Percentiles rank a stretch among this genome's conserved stretches.
phyloP scores from a whole-genome alignment of 2,113 vertebrate genomes.

The Poeciliopsis retropinna region DNA sequence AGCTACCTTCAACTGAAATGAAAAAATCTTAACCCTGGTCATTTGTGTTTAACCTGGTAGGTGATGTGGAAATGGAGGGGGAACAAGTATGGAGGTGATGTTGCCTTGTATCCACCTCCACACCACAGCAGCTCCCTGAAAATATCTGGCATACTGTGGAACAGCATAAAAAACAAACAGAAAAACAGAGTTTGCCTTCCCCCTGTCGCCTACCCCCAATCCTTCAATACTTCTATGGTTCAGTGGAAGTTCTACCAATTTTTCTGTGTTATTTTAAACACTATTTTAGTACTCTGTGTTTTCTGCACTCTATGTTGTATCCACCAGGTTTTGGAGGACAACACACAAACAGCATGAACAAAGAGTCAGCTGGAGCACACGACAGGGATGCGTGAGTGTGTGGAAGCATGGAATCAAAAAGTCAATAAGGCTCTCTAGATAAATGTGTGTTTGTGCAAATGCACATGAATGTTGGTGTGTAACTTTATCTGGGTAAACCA shows the following conservation, averaged over 20 bases:
- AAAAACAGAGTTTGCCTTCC: constrained; percentile 15
- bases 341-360: not conserved
- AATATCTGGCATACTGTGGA: constrained; percentile 27
- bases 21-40: not conserved
- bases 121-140: constrained; percentile 16
- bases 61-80: not conserved
- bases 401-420: constrained; percentile 52
- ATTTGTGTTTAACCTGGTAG: too few species aligned
- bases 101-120: constrained; percentile 23
- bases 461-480: too few species aligned
- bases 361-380: constrained; percentile 1
- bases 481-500: constrained; percentile 58
- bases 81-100: constrained; percentile 11
- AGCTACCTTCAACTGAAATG: not conserved
- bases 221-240: too few species aligned
- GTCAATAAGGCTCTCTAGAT: constrained; percentile 57
- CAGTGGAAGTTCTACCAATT: constrained; percentile 8
- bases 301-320: not conserved
- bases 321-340: constrained; percentile 1
- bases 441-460: constrained; percentile 39
- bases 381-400: constrained; percentile 6
- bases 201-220: not conserved
- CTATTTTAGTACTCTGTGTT: constrained; percentile 24
- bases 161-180: constrained; percentile 32
- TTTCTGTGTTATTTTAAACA: constrained; percentile 23